These are phyloP conservation scores for Benitochromis conjunctus DNA, from an alignment of 2,113 vertebrate genomes.

Conservation along the genomic window DNA sequence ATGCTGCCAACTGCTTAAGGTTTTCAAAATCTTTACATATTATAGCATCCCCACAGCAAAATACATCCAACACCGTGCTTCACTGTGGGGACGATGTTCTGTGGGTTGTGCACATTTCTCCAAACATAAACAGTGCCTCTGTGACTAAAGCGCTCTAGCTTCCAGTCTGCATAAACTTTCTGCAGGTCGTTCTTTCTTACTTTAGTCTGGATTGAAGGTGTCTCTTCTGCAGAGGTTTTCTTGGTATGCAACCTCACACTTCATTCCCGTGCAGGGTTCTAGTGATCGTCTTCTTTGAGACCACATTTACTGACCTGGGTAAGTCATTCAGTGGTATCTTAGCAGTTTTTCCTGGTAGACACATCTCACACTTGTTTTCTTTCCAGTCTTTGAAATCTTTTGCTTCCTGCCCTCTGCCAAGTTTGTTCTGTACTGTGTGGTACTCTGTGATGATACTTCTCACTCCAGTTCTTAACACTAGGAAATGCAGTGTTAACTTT, in stretches of 20 bases:
- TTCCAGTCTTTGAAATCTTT: neutral
- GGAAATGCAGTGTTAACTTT: neutral
- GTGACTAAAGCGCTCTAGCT: neutral
- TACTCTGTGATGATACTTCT: neutral
- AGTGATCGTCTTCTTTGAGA: neutral
- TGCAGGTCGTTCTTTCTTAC: neutral
- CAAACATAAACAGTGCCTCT: neutral
- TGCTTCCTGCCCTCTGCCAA: neutral
- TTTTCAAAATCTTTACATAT: neutral
- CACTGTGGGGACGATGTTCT: neutral
- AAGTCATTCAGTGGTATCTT: neutral
- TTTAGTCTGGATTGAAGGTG: neutral
- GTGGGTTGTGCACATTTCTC: neutral
- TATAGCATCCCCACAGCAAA: neutral
- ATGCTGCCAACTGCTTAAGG: neutral
- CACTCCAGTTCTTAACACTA: neutral
- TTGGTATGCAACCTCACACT: neutral
- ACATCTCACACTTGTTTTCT: neutral
- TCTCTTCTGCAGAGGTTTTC: neutral
- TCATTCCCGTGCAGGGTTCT: neutral
- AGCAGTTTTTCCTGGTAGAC: neutral
- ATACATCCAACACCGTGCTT: neutral
- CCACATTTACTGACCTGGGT: neutral
- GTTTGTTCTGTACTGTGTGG: neutral
- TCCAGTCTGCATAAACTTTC: neutral